Conservation (phyloP, 2,113 vertebrate genomes). For the Leiothrix lutea region DNA sequence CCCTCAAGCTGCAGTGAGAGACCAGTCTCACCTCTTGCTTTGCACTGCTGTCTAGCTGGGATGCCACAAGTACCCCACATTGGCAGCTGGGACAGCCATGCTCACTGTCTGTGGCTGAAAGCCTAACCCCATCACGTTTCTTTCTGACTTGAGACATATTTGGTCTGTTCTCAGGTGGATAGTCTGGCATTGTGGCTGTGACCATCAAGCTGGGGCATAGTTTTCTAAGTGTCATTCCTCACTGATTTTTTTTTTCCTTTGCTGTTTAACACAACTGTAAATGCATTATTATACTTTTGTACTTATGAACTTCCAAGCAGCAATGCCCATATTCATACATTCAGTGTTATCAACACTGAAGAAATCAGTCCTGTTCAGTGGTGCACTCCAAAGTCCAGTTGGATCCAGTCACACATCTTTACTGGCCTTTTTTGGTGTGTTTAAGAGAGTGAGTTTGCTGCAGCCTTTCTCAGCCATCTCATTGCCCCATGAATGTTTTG, state of each 20-base stretch:
- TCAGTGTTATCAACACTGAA: background rate
- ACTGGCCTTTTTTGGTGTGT: background rate
- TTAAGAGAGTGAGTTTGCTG: background rate
- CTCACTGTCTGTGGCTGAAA: background rate
- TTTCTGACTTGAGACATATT: background rate
- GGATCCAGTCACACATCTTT: background rate
- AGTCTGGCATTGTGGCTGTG: background rate
- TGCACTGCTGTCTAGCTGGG: background rate
- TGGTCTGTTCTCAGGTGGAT: background rate
- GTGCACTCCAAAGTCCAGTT: background rate
- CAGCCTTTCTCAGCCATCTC: background rate
- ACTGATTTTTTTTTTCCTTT: background rate
- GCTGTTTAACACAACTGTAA: background rate
- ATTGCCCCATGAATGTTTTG: background rate
- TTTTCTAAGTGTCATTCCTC: background rate
- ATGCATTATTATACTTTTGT: background rate
- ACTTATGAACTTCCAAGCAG: background rate
- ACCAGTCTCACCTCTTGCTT: background rate
- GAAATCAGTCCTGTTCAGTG: background rate
- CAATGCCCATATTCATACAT: background rate
- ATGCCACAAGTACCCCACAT: background rate
- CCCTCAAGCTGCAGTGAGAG: background rate
- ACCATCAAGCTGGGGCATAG: background rate
- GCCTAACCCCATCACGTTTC: accelerated
- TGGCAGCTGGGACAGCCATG: background rate